Conservation (phyloP, 2,888 invertebrate genomes). For the Mesorhabditis belari region DNA sequence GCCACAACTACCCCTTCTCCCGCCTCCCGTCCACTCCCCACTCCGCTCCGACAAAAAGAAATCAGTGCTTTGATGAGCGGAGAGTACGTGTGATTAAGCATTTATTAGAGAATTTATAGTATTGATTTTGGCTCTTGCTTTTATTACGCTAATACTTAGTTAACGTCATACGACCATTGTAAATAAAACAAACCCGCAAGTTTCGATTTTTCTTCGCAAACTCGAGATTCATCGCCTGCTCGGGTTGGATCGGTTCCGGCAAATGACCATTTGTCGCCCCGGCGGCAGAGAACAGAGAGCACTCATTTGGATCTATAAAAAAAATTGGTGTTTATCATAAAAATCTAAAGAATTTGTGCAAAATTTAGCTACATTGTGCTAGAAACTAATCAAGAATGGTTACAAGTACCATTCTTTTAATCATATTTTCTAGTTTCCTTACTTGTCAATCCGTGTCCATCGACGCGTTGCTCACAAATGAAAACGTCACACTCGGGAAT, state of each 20-base stretch:
- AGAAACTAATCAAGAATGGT: background rate
- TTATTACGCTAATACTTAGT: too few relatives aligned
- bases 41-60: too few relatives aligned
- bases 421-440: too few relatives aligned
- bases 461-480: conserved; percentile 58
- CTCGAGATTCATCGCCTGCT: background rate
- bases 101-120: too few relatives aligned
- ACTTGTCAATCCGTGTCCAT: conserved; percentile 19
- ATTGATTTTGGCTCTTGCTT: too few relatives aligned
- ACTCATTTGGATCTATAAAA: background rate
- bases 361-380: background rate
- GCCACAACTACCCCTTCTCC: too few relatives aligned
- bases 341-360: background rate
- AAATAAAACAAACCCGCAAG: background rate
- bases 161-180: too few relatives aligned
- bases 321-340: background rate
- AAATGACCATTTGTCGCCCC: background rate
- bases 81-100: too few relatives aligned
- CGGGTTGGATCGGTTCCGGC: background rate
- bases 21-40: too few relatives aligned
- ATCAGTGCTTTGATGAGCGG: too few relatives aligned
- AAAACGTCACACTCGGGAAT: conserved; percentile 83
- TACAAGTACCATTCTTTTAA: too few relatives aligned
- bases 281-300: background rate
- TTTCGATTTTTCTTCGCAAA: background rate